Conservation (phyloP, 2,797 vertebrate genomes). For the Sparus aurata region DNA sequence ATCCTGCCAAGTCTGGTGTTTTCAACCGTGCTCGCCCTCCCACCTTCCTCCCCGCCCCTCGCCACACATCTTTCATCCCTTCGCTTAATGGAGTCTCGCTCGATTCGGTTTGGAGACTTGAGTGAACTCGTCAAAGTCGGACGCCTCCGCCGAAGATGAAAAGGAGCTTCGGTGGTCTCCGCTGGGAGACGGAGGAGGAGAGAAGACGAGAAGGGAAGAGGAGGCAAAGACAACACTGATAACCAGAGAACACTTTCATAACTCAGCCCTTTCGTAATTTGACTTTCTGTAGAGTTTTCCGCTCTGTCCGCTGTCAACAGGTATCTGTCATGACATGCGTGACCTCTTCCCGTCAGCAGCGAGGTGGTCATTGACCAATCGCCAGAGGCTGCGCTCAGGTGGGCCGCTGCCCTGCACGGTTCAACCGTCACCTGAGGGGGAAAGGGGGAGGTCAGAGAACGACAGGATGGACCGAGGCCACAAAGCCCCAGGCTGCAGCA, state of each 20-base stretch:
- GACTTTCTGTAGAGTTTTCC: not conserved
- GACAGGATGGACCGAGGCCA: not conserved
- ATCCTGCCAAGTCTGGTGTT: conserved; percentile 65
- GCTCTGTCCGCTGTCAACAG: conserved; percentile 10
- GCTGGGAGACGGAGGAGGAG: not conserved
- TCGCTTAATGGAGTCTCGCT: conserved; percentile 53
- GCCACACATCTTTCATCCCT: conserved; percentile 56
- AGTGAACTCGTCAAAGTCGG: conserved; percentile 60
- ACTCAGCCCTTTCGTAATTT: not conserved
- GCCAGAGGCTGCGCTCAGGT: conserved; percentile 56
- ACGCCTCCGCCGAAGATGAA: conserved; percentile 43
- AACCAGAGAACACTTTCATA: not conserved
- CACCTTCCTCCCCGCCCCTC: not conserved
- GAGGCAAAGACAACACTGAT: not conserved
- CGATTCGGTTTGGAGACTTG: conserved; percentile 25
- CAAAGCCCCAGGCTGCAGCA: conserved; percentile 18
- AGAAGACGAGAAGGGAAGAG: conserved; percentile 8
- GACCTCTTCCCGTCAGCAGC: conserved; percentile 19
- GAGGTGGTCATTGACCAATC: conserved; percentile 26
- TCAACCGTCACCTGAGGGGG: conserved; percentile 51
- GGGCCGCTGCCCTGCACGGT: conserved; percentile 20
- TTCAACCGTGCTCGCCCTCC: conserved; percentile 37
- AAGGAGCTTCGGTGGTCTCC: conserved; percentile 52
- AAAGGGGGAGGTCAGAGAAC: not conserved
- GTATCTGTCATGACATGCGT: conserved; percentile 11